Conservation (phyloP, 2,113 vertebrate species). For the Myotis davidii region DNA sequence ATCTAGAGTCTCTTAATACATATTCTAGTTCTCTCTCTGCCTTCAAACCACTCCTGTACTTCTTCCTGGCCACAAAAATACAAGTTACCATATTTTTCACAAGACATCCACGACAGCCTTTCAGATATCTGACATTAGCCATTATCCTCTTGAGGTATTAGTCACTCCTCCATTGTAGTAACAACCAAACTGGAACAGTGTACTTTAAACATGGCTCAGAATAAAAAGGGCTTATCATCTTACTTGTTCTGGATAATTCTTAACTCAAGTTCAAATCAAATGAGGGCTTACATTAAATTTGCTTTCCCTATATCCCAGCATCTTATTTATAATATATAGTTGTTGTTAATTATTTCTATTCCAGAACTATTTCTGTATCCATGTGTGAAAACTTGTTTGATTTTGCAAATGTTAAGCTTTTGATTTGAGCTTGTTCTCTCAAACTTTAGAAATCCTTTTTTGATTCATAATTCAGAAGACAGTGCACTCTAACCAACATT, state of each 20-base stretch:
- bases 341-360: neutral
- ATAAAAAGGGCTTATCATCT: neutral
- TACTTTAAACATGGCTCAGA: neutral
- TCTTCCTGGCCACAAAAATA: neutral
- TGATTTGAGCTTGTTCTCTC: conserved; percentile 25
- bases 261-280: neutral
- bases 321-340: conserved; percentile 14
- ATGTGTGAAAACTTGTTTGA: neutral
- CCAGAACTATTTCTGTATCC: neutral
- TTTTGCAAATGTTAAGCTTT: conserved; percentile 24
- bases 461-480: conserved; percentile 24
- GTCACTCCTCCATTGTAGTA: neutral
- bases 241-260: neutral
- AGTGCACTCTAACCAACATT: neutral
- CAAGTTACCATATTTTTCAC: neutral
- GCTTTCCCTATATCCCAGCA: neutral
- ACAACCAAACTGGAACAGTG: neutral
- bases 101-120: neutral
- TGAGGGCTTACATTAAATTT: neutral
- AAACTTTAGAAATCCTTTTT: conserved; percentile 35
- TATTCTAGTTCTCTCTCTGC: neutral
- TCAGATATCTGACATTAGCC: conserved; percentile 26
- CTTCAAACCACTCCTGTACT: neutral
- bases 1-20: neutral
- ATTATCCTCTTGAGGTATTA: neutral